Evolutionary conservation across 2,888 invertebrate genomes (phyloP), one percentile per base, ranked within the genome.

Genomic region (Patella ulyssiponensis): DNA sequence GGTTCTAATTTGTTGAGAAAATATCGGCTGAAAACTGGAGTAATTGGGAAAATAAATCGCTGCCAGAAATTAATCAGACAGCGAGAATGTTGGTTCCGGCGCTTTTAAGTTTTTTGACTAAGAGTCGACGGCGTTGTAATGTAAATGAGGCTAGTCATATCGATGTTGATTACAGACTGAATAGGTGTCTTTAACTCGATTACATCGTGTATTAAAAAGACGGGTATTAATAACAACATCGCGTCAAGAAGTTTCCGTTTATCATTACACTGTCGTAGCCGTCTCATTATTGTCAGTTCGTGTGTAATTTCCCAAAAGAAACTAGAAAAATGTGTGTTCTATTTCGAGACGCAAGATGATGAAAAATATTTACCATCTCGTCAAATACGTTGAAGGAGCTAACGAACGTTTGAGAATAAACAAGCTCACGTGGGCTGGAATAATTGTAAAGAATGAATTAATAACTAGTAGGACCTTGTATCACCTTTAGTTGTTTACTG

Each of bases 221-320:
- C 64, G 20, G 23, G 23, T 23, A 64, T 64, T 23, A 64, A 64
- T 64, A 23, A 64, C 64, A 23, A 64, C 64, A 64, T 64, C 20
- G 64, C 64, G 64, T 64, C 64, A 64, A 64, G 64, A 23, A 20
- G 64, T 64, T 64, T 64, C 64, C 64, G 64, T 64, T 64, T 64
- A 64, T 64, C 23, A 64, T 64, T 64, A 64, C 20, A 20, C 20
- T 64, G 20, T 64, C 23, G 23, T 64, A 23, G 23, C 20, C 64
- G 64, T 64, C 23, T 20, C 23, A 64, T 64, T 64, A 64, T 64
- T 64, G 64, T 64, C 64, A 64, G 64, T 64, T 64, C 20, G 14
- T 23, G 64, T 64, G 64, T 64, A 64, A 64, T 23, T 64, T 64
- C 20, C 20, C 20, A 64, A 64, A 64, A 20, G 64, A 64, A 64